These are phyloP conservation scores for Xiphorhynchus elegans DNA, from an alignment of 2,113 vertebrate species.

Conservation along the genomic window DNA sequence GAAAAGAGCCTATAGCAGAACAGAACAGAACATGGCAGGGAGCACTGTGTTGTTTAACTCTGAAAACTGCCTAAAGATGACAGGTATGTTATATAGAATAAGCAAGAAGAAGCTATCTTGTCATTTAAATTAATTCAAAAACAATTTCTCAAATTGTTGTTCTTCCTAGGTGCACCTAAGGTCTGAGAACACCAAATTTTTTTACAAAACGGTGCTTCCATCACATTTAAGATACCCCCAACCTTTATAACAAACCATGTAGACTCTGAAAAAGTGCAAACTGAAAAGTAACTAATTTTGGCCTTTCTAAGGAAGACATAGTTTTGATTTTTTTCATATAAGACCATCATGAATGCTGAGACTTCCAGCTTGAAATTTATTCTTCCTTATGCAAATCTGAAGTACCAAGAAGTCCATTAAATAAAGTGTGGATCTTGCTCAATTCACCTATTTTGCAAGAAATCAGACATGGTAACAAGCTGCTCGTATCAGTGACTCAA, in stretches of 20 bases:
- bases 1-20: neutral
- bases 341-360: neutral
- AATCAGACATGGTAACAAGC: neutral
- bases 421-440: neutral
- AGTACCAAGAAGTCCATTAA: neutral
- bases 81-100: neutral
- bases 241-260: neutral
- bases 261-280: neutral
- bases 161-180: neutral
- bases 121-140: neutral
- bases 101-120: neutral
- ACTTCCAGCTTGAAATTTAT: neutral
- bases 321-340: neutral
- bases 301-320: neutral
- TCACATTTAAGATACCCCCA: neutral
- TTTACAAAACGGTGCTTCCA: neutral
- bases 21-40: neutral
- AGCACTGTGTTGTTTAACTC: neutral
- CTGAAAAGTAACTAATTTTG: neutral
- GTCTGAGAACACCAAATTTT: neutral
- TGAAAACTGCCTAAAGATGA: neutral
- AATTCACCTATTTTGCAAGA: neutral
- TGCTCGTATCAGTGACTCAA: neutral
- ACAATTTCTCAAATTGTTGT: neutral
- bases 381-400: neutral